phyloP scores from a whole-genome alignment of 2,797 vertebrate species.

The Dendrocincla tyrannina region DNA sequence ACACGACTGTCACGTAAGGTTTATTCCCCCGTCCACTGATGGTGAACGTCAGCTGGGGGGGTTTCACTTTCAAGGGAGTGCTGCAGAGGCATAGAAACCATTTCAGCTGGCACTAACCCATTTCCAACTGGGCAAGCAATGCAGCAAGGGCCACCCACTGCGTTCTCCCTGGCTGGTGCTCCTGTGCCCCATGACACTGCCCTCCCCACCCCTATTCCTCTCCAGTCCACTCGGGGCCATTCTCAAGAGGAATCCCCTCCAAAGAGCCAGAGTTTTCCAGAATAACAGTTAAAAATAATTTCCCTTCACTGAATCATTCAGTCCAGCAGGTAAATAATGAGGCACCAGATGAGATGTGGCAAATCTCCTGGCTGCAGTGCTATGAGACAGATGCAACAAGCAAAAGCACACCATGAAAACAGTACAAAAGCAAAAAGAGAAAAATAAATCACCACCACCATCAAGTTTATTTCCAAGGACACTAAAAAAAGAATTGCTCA shows the following conservation, averaged over 20 bases:
- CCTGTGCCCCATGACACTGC: not conserved
- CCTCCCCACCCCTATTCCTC: not conserved
- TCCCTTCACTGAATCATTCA: not conserved
- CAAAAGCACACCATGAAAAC: not conserved
- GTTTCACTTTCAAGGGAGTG: slow-evolving; percentile 47
- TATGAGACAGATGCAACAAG: not conserved
- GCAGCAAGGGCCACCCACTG: not conserved
- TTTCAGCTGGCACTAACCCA: not conserved
- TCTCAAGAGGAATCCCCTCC: not conserved
- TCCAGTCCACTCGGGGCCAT: not conserved
- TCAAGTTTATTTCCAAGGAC: not conserved
- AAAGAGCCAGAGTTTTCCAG: not conserved
- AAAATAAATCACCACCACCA: not conserved
- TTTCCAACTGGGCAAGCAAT: not conserved
- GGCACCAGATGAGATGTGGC: not conserved
- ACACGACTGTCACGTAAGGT: slow-evolving; percentile 81
- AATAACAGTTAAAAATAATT: not conserved
- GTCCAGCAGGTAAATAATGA: not conserved
- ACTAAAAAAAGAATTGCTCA: not conserved
- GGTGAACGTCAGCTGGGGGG: slow-evolving; percentile 79
- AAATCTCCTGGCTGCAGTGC: not conserved
- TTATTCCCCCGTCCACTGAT: slow-evolving; percentile 85
- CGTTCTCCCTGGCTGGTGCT: not conserved
- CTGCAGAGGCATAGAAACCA: not conserved
- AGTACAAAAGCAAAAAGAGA: not conserved